Evolutionary conservation across 2,888 invertebrate genomes (phyloP).

Genomic region (Tachystola acroxantha): DNA sequence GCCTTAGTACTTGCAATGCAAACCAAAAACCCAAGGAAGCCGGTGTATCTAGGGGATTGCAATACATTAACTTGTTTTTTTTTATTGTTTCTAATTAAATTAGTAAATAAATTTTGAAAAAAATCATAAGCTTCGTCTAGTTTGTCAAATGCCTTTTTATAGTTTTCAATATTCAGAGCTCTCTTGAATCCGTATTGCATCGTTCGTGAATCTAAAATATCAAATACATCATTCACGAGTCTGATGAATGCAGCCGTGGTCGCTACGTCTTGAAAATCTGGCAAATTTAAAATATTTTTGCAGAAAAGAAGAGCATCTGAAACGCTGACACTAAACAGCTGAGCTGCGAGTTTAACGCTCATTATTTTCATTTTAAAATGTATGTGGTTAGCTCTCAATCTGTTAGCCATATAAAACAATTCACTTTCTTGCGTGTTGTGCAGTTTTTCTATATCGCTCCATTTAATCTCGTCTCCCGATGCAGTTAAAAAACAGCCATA

Average conservation of each 20-base stretch:
- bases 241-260: neutral
- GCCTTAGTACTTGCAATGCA: constrained; percentile 5
- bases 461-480: neutral
- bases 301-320: constrained; percentile 4
- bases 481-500: constrained; percentile 5
- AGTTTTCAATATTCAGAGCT: constrained; percentile 4
- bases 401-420: constrained; percentile 9
- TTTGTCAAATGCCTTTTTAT: neutral
- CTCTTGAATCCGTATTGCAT: constrained; percentile 5
- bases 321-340: constrained; percentile 10
- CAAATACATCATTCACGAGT: constrained; percentile 9
- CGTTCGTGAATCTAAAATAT: constrained; percentile 9
- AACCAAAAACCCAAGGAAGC: constrained; percentile 6
- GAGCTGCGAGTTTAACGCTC: constrained; percentile 15
- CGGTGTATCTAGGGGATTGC: constrained; percentile 5
- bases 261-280: neutral
- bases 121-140: neutral
- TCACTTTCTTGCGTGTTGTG: constrained; percentile 8
- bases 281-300: neutral
- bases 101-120: neutral
- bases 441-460: constrained; percentile 3
- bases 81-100: neutral
- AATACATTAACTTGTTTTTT: constrained; percentile 1
- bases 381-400: constrained; percentile 7
- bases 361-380: constrained; percentile 12